Conservation (phyloP, 2,113 vertebrate genomes). For the Thinocorus orbignyianus region DNA sequence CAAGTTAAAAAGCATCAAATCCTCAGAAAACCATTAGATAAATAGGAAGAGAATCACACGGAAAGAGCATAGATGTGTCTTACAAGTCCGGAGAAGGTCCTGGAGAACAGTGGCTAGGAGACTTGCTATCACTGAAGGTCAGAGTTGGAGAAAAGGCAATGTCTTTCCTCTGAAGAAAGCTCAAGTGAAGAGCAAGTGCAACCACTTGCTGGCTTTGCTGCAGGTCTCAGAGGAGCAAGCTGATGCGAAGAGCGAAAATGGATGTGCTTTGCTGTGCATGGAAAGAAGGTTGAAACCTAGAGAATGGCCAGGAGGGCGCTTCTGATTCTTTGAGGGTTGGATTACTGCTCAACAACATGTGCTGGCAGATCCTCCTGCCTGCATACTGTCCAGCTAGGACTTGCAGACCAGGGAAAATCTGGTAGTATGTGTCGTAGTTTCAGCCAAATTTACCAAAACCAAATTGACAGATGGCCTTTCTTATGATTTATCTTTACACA, state of each 20-base stretch:
- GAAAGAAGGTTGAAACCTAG: neutral
- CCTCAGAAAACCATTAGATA: neutral
- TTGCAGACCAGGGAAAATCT: neutral
- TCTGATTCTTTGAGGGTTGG: rapidly evolving
- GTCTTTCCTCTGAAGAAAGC: neutral
- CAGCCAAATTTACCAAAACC: too few species aligned
- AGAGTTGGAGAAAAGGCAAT: neutral
- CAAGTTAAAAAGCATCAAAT: neutral
- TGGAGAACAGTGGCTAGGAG: neutral
- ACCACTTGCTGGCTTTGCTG: neutral
- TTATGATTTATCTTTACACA: too few species aligned
- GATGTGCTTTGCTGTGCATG: neutral
- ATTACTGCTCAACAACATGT: neutral
- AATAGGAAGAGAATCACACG: neutral
- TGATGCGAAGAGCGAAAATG: neutral
- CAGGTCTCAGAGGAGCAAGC: neutral
- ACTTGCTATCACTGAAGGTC: neutral
- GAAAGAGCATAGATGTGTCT: neutral
- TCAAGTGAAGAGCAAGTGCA: neutral
- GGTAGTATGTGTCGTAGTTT: too few species aligned
- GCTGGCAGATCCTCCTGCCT: neutral
- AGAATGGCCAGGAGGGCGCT: neutral
- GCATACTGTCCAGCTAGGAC: neutral
- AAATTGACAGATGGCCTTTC: too few species aligned
- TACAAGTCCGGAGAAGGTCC: neutral